Evolutionary conservation across 1,140 invertebrate species (phyloP), one percentile per base, ranked within the genome.

Genomic region (Lerema accius): DNA sequence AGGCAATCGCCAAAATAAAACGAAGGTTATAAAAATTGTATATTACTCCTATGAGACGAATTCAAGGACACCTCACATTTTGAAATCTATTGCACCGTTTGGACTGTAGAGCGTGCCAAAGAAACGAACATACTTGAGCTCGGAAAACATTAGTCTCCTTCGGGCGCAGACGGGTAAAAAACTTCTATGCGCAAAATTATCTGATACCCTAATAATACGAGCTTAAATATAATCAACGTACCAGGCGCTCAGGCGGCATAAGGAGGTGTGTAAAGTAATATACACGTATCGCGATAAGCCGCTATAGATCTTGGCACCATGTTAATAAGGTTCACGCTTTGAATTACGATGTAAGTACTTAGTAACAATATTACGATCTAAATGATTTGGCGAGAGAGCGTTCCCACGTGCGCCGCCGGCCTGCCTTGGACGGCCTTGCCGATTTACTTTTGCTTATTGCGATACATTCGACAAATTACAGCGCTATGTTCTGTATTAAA

Each of bases 341-440:
- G 28, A 32, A 32, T 32, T 32, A 9, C 28, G 28, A 32, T 4
- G 28, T 32, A 7, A 9, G 9, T 32, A 32, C 28, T 32, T 9
- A 9, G 16, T 26, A 42, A 55, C 37, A 42, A 26, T 42, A 55
- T 55, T 55, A 55, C 39, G 71, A 62, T 70, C 59, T 66, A 67
- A 73, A 73, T 43, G 65, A 61, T 69, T 67, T 13, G 51, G 39
- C 37, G 66, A 63, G 63, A 51, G 71, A 68, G 55, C 63, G 78
- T 83, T 86, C 80, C 76, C 84, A 86, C 84, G 84, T 86, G 82
- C 78, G 48, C 69, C 63, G 62, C 65, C 65, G 42, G 80, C 76
- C 82, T 86, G 84, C 84, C 84, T 86, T 86, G 84, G 77, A 80
- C 84, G 82, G 74, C 84, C 84, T 86, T 86, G 84, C 71, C 77